These are phyloP conservation scores for Hirtodrosophila cameraria DNA, from an alignment of 2,888 invertebrate species.

Conservation along the genomic window DNA sequence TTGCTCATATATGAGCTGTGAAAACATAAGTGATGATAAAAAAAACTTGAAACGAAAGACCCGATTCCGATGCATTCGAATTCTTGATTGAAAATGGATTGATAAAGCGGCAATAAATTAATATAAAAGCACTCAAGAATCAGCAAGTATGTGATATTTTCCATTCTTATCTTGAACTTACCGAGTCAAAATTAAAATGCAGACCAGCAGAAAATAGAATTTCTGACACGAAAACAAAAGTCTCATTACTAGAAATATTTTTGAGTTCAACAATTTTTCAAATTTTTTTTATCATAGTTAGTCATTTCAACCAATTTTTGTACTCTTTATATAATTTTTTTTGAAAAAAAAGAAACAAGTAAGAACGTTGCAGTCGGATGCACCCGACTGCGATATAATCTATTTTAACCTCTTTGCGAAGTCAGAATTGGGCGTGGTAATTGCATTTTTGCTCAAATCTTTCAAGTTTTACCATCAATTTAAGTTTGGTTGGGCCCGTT, in stretches of 20 bases:
- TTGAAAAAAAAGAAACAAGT: too few relatives aligned
- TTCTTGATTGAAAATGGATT: conserved; percentile 3
- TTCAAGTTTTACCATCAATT: too few relatives aligned
- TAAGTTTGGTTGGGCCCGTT: too few relatives aligned
- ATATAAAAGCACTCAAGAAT: background rate
- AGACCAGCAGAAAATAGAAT: background rate
- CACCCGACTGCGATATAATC: too few relatives aligned
- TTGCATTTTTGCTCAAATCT: too few relatives aligned
- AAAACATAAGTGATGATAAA: background rate
- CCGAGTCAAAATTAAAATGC: background rate
- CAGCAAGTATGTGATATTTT: background rate
- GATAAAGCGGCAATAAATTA: conserved; percentile 1
- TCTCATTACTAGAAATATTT: background rate
- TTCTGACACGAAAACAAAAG: background rate
- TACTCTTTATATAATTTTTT: too few relatives aligned
- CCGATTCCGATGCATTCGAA: conserved; percentile 1
- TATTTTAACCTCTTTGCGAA: too few relatives aligned
- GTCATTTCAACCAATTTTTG: too few relatives aligned
- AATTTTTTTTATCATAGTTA: too few relatives aligned
- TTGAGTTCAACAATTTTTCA: background rate
- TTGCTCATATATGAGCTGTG: background rate
- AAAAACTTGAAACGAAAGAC: too few relatives aligned
- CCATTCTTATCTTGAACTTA: background rate
- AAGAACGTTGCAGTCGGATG: too few relatives aligned
- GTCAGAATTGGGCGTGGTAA: too few relatives aligned